Evolutionary conservation across 2,888 invertebrate genomes (phyloP).

Genomic region (Brachyptera risi): DNA sequence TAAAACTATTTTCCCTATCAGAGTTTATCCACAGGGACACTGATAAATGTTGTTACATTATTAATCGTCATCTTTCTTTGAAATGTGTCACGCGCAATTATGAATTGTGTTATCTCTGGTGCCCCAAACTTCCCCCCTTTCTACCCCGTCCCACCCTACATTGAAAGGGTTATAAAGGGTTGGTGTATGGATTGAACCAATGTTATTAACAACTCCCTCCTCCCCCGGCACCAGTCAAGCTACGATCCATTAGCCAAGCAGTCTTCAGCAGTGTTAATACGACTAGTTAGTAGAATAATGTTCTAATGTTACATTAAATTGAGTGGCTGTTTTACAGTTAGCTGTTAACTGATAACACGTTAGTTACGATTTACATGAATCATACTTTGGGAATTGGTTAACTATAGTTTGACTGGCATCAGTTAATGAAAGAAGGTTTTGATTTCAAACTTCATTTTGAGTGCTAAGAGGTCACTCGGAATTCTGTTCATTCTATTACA

Average conservation of each 20-base stretch:
- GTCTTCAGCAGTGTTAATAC: conserved; percentile 3
- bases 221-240: neutral
- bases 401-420: no score
- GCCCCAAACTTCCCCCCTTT: no score
- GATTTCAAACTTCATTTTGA: no score
- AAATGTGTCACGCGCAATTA: conserved; percentile 19
- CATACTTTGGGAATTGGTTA: no score
- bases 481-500: no score
- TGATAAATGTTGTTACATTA: conserved; percentile 3
- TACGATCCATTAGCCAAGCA: conserved; percentile 1
- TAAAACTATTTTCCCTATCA: no score
- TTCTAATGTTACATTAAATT: neutral
- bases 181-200: neutral
- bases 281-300: neutral
- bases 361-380: no score
- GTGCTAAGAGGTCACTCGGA: no score
- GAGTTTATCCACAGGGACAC: no score
- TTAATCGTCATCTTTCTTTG: conserved; percentile 13
- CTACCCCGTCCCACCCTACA: neutral
- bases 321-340: neutral
- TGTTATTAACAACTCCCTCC: neutral
- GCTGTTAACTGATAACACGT: no score
- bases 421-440: no score
- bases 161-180: conserved; percentile 4
- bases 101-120: conserved; percentile 12